Base-by-base conservation (phyloP, 2,113 vertebrate genomes). In the Catharus fuscescens region DNA sequence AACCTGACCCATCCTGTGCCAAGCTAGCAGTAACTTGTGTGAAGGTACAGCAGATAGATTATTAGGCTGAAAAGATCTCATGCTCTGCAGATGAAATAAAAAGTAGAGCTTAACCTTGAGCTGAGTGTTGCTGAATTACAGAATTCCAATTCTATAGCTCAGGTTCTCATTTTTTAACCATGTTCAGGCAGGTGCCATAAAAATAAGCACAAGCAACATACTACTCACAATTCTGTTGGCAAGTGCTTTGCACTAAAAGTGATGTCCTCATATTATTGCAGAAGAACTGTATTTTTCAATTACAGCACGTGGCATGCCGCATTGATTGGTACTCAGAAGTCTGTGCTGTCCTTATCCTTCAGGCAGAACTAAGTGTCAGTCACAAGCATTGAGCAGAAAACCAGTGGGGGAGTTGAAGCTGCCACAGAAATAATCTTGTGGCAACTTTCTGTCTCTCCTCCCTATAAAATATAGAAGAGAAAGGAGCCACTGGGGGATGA, bases 241-340 rank as follows among this genome's bases (percentile, higher is more conserved):
- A 14, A 24, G 15, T 45, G 36, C 61, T 92, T 85, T 91, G 26
- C 50, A 31, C 60, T 80, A 42, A 36, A 92, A 95, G 48, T 86
- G 18, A 73, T 86, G 56, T 66, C 71, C 86, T 92, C 48, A 25
- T 78, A n/a, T 74, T 80, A 45, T n/a, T 95, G 62, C 21, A 72
- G 72, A 92, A 96, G 82, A 38, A 44, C 47, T 86, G 57, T 87
- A 52, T 93, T 95, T 97, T 95, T 92, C 91, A 91, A 24, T 95
- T 87, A 87, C 60, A 66, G 61, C 57, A 44, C 59, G 88, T 74
- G 82, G 53, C 88, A 67, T 73, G 74, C 78, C 94, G 61, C n/a
- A 25, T 47, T 92, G 83, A 81, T 65, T 93, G 64, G 48, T 66
- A 47, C 54, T 95, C 78, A 88, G 74, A 57, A 86, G 50, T 81